Conservation (phyloP, 2,113 vertebrate species). For the Polypterus bichir region DNA sequence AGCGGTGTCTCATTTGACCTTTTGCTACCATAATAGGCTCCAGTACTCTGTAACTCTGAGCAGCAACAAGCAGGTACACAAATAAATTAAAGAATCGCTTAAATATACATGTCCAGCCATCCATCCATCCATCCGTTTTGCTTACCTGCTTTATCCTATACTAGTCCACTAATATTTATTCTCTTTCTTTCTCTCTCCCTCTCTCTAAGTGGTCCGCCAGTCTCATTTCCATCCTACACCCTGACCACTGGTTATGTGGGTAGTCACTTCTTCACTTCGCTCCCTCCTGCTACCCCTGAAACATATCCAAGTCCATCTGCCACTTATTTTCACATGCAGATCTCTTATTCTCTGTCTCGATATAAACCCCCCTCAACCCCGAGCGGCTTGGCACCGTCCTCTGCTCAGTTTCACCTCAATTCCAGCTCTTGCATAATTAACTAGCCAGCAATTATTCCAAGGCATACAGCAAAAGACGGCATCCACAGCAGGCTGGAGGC, state of each 20-base stretch:
- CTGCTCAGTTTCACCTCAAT: not conserved
- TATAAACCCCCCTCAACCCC: constrained; percentile 1
- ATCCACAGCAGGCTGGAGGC: too few species aligned
- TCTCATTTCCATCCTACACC: not conserved
- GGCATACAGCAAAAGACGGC: too few species aligned
- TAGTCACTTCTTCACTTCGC: not conserved
- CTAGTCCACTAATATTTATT: not conserved
- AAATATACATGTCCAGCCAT: too few species aligned
- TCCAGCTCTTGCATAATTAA: constrained; percentile 14
- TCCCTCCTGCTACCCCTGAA: not conserved
- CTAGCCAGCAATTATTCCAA: not conserved
- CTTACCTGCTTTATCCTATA: constrained; percentile 11
- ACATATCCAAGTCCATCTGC: not conserved
- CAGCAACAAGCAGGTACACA: too few species aligned
- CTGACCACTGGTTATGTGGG: constrained; percentile 3
- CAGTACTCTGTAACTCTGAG: too few species aligned
- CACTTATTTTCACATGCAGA: not conserved
- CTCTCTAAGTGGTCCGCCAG: not conserved
- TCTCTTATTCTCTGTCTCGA: constrained; percentile 3
- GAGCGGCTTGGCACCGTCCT: not conserved
- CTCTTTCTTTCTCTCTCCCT: constrained; percentile 14
- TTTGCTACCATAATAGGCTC: too few species aligned
- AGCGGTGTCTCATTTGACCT: too few species aligned
- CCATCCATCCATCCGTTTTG: not conserved
- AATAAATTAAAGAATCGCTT: too few species aligned